Base-by-base conservation (phyloP, 2,888 invertebrate genomes). In the Dorcus hopei region DNA sequence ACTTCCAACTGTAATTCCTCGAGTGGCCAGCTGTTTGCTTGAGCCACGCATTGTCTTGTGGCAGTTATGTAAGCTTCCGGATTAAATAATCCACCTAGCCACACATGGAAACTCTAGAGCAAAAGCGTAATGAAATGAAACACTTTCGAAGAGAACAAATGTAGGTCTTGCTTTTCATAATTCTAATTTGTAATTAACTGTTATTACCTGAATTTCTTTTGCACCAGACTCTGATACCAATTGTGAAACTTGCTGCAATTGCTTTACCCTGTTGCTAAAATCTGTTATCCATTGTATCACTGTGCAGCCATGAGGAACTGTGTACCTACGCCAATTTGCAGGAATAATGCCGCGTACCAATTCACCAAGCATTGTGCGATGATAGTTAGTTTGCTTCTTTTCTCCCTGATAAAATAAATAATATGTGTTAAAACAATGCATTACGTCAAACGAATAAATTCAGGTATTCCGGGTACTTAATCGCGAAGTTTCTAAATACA, bases 51-150 rank as follows among this genome's bases (percentile, higher is more conserved):
- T 77, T 99, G 99, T 16, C 99, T 86, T 1, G 98, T 99, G 4
- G 99, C 99, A 0, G 99, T 99, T 67, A 99, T 95, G 78, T 97
- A 99, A 0, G 99, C 99, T 80, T 99, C 99, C 0, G 99, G 97
- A 78, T 97, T 97, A 70, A 99, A 86, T 55, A 99, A 82, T 9
- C 99, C 98, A 54, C 99, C 99, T 50, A 99, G 83, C 98, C 98
- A 98, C 52, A 99, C 93, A 0, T 93, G 91, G 69, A 95, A 88
- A 70, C 89, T 91, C 91, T 94, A 79, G 38, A 81, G 79, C 23
- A 33, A 45, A 45, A 52, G 23, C 7, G 3, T 2, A 48, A 52
- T 6, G 9, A 16, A 45, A 45, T 14, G 8, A 26, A 11, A 16
- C 3, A 45, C n/a, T 11, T 33, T 33, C 3, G 26, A 33, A 33